Base-by-base conservation (phyloP, 2,888 invertebrate species). In the Chirona hameri region DNA sequence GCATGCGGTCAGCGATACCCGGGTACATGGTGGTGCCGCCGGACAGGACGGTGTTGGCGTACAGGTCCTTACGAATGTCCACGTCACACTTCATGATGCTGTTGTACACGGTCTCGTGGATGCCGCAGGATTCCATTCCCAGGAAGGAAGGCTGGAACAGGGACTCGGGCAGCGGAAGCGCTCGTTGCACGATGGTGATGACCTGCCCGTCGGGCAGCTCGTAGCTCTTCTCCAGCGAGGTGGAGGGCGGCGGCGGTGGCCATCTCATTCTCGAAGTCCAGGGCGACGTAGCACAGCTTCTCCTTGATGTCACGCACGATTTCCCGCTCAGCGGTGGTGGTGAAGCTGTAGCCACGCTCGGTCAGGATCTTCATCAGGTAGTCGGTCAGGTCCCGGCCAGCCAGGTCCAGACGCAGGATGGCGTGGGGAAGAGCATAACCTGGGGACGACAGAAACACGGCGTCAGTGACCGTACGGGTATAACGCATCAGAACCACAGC, bases 1-100 rank as follows among this genome's bases (percentile, higher is more conserved):
- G 94, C 92, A 95, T 94, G 88, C 94, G 92, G 91, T 95, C 94
- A 89, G 94, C 94, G n/a, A 95, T 94, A 87, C 96, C 96, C 82
- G 96, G 96, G 90, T 96, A 96, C 96, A 96, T 96, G 87, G 96
- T 96, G 91, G 95, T 95, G 87, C 96, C 97, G 86, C 96, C 96
- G 95, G n/a, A 95, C 87, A 96, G 91, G 31, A 86, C 85, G 79
- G 85, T 87, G 84, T 87, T 88, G 81, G 85, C 85, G 84, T 87
- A 86, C 80, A 87, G 84, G n/a, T n/a, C 87, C 83, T 86, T 86
- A 57, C 86, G 83, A 82, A 86, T 85, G 84, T 86, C 86, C 57
- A 86, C 86, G 84, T 88, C 88, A 84, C 88, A 88, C 85, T 87
- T 87, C 87, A 87, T 87, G 84, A 88, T 88, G 83, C 87, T 86